These are phyloP conservation scores for Vandiemenella viatica DNA, from an alignment of 2,888 invertebrate species.

Conservation along the genomic window DNA sequence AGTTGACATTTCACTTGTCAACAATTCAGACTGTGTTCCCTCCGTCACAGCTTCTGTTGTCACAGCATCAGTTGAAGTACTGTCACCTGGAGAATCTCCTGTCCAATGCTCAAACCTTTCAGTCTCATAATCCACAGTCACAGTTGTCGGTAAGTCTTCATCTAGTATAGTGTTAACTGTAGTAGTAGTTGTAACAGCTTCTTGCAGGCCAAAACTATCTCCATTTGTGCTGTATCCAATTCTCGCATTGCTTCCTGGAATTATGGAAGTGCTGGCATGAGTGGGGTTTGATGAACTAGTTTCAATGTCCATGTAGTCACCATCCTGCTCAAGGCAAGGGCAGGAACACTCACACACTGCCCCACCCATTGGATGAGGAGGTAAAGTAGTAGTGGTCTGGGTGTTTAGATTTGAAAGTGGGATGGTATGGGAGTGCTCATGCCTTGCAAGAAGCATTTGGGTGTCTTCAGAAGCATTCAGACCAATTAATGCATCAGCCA, in stretches of 20 bases:
- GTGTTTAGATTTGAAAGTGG: not conserved
- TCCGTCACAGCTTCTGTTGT: slow-evolving; percentile 1
- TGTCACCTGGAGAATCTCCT: not conserved
- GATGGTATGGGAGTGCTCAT: not conserved
- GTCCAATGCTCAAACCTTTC: too few relatives aligned
- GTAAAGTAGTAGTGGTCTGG: slow-evolving; percentile 26
- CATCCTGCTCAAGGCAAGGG: slow-evolving; percentile 40
- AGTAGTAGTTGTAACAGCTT: slow-evolving; percentile 13
- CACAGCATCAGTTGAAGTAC: not conserved
- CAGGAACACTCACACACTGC: slow-evolving; percentile 61
- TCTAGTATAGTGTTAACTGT: not conserved
- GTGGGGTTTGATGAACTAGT: slow-evolving; percentile 17
- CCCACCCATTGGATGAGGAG: slow-evolving; percentile 32
- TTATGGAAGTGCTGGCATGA: slow-evolving; percentile 3
- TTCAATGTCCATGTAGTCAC: slow-evolving; percentile 25
- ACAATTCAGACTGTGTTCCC: not conserved
- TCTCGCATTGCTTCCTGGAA: slow-evolving; percentile 11
- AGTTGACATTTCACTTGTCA: not conserved
- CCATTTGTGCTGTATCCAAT: not conserved
- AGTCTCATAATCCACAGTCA: too few relatives aligned
- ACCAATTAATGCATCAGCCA: slow-evolving; percentile 13
- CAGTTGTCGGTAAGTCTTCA: not conserved
- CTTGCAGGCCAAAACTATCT: slow-evolving; percentile 8
- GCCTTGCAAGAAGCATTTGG: not conserved
- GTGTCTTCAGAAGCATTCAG: slow-evolving; percentile 6